Base-by-base conservation (phyloP, 2,797 vertebrate genomes). In the Pagetopsis macropterus region DNA sequence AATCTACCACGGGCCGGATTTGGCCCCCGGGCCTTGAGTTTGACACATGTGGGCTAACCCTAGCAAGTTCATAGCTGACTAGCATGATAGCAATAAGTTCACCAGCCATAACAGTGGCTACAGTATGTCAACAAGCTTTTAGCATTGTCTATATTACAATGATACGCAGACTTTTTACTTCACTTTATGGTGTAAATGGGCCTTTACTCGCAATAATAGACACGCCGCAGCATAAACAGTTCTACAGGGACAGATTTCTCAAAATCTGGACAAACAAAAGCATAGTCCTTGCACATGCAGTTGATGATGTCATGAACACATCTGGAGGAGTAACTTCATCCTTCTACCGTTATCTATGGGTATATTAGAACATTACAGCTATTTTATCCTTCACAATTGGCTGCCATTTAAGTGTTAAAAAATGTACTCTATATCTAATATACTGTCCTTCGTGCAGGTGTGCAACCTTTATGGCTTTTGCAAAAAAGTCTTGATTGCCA, bases 401-500 rank as follows among this genome's bases (percentile, higher is more conserved):
- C 19, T 23, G 31, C 10, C 11, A 7, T 27, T 48, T 43, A 70
- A 37, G 6, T 62, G 43, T 45, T 61, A 45, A 2, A 46, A 21
- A 14, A 3, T 56, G 33, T 51, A 52, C 45, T 54, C 5, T 27
- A 1, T n/a, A 37, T 64, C 1, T 52, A 15, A 55, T 57, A 70
- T 44, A 9, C 66, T 40, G 8, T 67, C 52, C 16, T 48, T 51
- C 50, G 16, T 70, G 17, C 62, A 76, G 69, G 43, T 75, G 64
- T 66, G 44, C 45, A 63, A 33, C 4, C 14, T 51, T 66, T 37
- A 66, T 56, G 43, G 2, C 13, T 71, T 62, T 54, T 67, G 19
- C 64, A 70, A 46, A 74, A 52, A 11, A 11, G 46, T 43, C 16
- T 46, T 43, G 31, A 57, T 13, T 60, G 62, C 72, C 72, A 82